Percentiles rank a stretch among this genome's conserved stretches.
phyloP scores from a whole-genome alignment of 2,113 vertebrate genomes.

The Oxyruncus cristatus region DNA sequence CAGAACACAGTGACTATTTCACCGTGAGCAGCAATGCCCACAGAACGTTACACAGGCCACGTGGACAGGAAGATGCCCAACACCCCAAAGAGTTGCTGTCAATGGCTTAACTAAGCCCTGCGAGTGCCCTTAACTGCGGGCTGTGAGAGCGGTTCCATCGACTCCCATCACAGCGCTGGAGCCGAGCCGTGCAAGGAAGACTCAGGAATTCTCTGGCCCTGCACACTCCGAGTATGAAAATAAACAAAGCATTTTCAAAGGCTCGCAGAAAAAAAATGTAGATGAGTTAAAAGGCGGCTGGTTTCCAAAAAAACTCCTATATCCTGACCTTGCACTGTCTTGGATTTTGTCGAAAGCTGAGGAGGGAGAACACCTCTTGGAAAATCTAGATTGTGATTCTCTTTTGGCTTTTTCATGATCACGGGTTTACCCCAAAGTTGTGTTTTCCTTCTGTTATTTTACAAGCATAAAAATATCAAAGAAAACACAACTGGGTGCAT shows the following conservation, averaged over 20 bases:
- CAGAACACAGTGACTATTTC: neutral
- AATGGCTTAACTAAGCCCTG: neutral
- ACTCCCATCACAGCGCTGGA: neutral
- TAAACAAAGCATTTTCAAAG: conserved; percentile 36
- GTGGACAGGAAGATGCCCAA: neutral
- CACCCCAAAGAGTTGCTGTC: neutral
- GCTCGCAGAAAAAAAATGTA: neutral
- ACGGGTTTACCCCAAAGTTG: neutral
- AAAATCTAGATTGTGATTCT: neutral
- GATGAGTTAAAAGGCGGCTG: neutral
- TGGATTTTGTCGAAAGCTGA: neutral
- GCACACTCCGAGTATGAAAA: neutral
- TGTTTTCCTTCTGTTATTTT: neutral
- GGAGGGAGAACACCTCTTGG: neutral
- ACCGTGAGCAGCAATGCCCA: neutral
- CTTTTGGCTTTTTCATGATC: neutral
- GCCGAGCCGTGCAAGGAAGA: neutral
- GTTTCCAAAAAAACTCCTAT: neutral
- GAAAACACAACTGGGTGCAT: neutral
- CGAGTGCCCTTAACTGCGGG: neutral
- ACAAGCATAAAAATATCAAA: neutral
- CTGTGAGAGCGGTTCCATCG: neutral
- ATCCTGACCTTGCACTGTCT: neutral
- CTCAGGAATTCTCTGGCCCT: neutral
- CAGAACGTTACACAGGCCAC: neutral